Evolutionary conservation across 1,140 invertebrate genomes (phyloP), one percentile per base, ranked within the genome.

Genomic region (Drosophila suzukii): DNA sequence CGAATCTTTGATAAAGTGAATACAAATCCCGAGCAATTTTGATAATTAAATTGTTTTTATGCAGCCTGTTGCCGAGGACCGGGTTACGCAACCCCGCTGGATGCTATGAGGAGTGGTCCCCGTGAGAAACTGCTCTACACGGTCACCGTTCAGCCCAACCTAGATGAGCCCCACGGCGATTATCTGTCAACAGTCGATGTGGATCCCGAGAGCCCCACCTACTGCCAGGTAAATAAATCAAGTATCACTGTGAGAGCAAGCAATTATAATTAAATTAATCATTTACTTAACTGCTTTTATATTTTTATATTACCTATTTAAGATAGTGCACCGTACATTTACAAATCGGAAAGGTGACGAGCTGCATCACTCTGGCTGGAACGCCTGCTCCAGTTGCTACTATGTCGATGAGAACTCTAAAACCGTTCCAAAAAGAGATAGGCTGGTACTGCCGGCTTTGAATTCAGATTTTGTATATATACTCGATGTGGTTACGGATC

Each of bases 291-390:
- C n/a, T n/a, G n/a, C n/a, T n/a, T n/a, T n/a, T n/a, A 27, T 5
- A 27, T 2, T 4, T 39, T 34, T 34, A 10, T 8, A 39, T 41
- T 11, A 3, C 20, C 43, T 1, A 8, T 0, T 90, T 0, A 84
- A 99, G 98, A 96, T 99, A 4, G 96, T 99, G 53, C 95, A 97
- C 90, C 96, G 97, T 50, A 94, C 97, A 0, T 94, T 95, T 63
- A 96, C 98, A 84, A 95, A 95, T n/a, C 92, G 96, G 57, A 88
- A 94, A 6, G 96, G 95, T 2, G 97, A 99, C 90, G 98, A 99
- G 92, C 91, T 99, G 0, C 98, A 99, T 91, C 98, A 99, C 91
- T 96, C 95, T 15, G 98, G 98, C 0, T 99, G 98, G 98, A 99
- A 99, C 91, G 95, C 97, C 8, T 99, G 98, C 91, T 98, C 97